Base-by-base conservation (phyloP, 2,888 invertebrate genomes). In the Microctonus brassicae region DNA sequence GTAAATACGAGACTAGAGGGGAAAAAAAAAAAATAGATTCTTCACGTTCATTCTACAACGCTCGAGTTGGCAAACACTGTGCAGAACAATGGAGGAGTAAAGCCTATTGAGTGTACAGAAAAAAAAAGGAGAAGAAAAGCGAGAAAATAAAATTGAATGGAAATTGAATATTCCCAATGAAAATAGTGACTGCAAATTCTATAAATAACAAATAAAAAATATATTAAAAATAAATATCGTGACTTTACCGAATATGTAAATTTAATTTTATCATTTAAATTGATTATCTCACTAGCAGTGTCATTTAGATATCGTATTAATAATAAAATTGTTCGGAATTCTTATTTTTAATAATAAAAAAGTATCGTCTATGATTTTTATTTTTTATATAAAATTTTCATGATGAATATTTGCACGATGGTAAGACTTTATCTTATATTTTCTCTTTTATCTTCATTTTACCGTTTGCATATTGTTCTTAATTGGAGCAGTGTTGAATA, bases 401-500 rank as follows among this genome's bases (percentile, higher is more conserved):
- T 39, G 5, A n/a, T 11, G 13, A 13, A 39, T n/a, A n/a, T n/a
- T n/a, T n/a, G 13, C 11, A n/a, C n/a, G 13, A 39, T n/a, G 39
- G n/a, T n/a, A 39, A 3, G 13, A 39, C n/a, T 6, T 60, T 52
- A 33, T 58, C 6, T 7, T 29, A 13, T 55, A 55, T 17, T 39
- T 20, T 39, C 22, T 34, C 7, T 26, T 26, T 24, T 20, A n/a
- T n/a, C 4, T 26, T 62, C n/a, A 26, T 39, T 52, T 53, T 36
- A 1, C 22, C 29, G 22, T 17, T 61, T 4, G 66, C 42, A 36
- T 22, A 63, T 67, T 58, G 71, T 65, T 55, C 24, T 69, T 79
- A 79, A 80, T 80, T 79, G 77, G 78, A 82, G 83, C 76, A 76
- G 75, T 77, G 79, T 78, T 77, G 79, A 82, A 82, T 79, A 78